These are phyloP conservation scores for Noctua comes DNA, from an alignment of 2,888 invertebrate species.

Conservation along the genomic window DNA sequence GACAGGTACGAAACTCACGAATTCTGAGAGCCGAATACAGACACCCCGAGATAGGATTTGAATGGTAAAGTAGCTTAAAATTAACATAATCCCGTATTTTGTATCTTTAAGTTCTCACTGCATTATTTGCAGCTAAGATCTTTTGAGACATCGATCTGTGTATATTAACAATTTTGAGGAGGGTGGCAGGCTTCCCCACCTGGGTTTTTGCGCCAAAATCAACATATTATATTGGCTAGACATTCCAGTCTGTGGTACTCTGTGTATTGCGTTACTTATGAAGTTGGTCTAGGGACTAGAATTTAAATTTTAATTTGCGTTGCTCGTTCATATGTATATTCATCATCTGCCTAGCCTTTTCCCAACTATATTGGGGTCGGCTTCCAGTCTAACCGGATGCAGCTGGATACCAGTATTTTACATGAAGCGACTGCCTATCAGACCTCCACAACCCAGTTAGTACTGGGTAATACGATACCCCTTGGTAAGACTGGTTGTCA, in stretches of 20 bases:
- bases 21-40: conserved; percentile 73
- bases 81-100: conserved; percentile 88
- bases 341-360: too few relatives aligned
- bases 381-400: too few relatives aligned
- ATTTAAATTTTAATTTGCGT: background rate
- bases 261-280: too few relatives aligned
- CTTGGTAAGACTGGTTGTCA: too few relatives aligned
- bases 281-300: background rate
- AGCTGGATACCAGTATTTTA: too few relatives aligned
- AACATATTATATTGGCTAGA: background rate
- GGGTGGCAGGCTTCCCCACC: conserved; percentile 4
- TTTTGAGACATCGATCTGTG: conserved; percentile 71
- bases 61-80: conserved; percentile 84
- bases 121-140: conserved; percentile 82
- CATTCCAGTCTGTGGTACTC: background rate
- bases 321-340: background rate
- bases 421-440: too few relatives aligned
- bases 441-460: too few relatives aligned
- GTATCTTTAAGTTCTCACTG: conserved; percentile 85
- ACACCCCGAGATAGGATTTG: conserved; percentile 82
- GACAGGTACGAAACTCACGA: conserved; percentile 66
- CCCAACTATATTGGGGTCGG: too few relatives aligned
- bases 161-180: conserved; percentile 56
- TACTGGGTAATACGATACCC: too few relatives aligned
- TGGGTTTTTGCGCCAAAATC: background rate